Conservation (phyloP, 1,140 invertebrate genomes). For the Phymastichus coffea region DNA sequence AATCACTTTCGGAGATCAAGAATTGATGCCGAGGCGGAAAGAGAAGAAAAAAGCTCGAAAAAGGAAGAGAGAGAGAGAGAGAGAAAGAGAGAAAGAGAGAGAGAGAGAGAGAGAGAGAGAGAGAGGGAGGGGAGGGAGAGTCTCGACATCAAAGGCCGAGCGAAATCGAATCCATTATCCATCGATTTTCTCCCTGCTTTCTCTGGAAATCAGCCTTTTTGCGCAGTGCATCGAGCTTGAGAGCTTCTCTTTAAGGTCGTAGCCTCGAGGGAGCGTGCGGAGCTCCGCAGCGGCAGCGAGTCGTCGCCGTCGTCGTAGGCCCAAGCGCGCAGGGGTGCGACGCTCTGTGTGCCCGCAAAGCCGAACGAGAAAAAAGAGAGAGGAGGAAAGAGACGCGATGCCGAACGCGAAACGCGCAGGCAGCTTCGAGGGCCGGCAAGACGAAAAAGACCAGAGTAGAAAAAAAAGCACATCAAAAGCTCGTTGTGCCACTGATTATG, state of each 20-base stretch:
- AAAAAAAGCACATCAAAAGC: slow-evolving; percentile 14
- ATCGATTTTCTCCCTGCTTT: neutral
- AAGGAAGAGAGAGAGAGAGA: too few relatives aligned
- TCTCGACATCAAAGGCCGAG: too few relatives aligned
- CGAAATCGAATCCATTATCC: too few relatives aligned
- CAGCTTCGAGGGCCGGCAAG: too few relatives aligned
- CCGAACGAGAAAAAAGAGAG: neutral
- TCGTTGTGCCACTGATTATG: slow-evolving; percentile 13
- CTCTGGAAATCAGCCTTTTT: neutral
- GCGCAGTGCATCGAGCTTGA: neutral
- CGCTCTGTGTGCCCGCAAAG: neutral
- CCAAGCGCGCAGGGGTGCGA: neutral
- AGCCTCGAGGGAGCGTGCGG: neutral
- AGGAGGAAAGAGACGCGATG: neutral
- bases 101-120: too few relatives aligned
- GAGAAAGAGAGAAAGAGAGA: too few relatives aligned
- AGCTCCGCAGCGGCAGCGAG: neutral
- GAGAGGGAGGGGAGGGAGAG: too few relatives aligned
- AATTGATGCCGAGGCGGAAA: too few relatives aligned
- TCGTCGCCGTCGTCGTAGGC: neutral
- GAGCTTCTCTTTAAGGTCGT: neutral
- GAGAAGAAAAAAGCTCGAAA: too few relatives aligned
- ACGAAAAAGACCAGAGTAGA: neutral
- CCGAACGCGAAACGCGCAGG: too few relatives aligned
- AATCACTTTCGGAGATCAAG: too few relatives aligned